Conservation (phyloP, 92 coral and sea anemone species). For the Scolanthus callimorphus region DNA sequence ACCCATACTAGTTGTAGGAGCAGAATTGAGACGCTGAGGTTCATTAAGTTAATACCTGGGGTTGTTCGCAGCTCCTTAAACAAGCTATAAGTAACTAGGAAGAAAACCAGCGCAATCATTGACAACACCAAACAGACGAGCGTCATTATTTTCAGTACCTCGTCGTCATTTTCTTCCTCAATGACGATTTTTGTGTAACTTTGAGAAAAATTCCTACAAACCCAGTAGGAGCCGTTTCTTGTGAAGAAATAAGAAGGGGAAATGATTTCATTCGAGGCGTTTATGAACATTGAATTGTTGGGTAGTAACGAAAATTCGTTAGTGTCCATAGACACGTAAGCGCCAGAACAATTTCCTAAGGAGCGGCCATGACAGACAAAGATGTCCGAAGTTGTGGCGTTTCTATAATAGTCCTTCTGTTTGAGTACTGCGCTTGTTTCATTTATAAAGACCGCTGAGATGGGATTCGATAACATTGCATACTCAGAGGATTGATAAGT, state of each 20-base stretch:
- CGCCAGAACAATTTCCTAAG: conserved; percentile 23
- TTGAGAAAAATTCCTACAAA: conserved; percentile 33
- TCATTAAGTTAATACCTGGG: conserved; percentile 57
- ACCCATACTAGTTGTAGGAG: conserved; percentile 41
- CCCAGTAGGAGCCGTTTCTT: conserved; percentile 20
- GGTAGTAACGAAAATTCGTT: conserved; percentile 17
- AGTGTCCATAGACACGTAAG: conserved; percentile 4
- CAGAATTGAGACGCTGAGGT: conserved; percentile 34
- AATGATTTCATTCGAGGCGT: conserved; percentile 16
- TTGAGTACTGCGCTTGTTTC: conserved; percentile 12
- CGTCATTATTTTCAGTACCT: conserved; percentile 4
- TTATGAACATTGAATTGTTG: conserved; percentile 35
- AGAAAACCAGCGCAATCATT: conserved; percentile 13
- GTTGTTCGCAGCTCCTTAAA: conserved; percentile 61
- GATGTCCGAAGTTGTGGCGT: conserved; percentile 9
- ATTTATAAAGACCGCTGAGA: conserved; percentile 26
- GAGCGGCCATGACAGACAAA: conserved; percentile 27
- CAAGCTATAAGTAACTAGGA: conserved; percentile 48
- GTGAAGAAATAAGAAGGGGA: conserved; percentile 5
- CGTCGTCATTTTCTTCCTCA: background rate
- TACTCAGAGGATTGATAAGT: conserved; percentile 17
- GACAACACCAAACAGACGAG: conserved; percentile 31
- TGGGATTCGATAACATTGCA: conserved; percentile 5
- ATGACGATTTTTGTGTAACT: background rate
- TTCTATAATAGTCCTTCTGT: conserved; percentile 6